Conservation (phyloP, 2,113 vertebrate genomes). For the Meriones unguiculatus region DNA sequence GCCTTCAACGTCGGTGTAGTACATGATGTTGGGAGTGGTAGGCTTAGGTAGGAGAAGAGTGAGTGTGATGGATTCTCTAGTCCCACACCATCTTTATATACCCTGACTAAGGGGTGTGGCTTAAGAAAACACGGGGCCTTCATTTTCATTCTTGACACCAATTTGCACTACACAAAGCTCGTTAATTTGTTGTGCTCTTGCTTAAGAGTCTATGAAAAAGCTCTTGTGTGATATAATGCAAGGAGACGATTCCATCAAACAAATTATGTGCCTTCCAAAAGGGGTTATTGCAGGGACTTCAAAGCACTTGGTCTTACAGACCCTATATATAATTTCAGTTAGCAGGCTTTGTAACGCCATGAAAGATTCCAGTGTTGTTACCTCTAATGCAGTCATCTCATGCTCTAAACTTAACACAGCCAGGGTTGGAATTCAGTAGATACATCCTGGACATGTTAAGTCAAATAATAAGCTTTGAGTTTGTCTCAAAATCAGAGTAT, state of each 20-base stretch:
- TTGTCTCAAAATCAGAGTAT: background rate
- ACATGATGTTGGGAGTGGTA: constrained; percentile 40
- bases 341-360: constrained; percentile 15
- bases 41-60: background rate
- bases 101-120: constrained; percentile 20
- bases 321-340: background rate
- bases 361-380: background rate
- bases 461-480: background rate
- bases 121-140: background rate
- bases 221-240: background rate
- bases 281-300: constrained; percentile 44
- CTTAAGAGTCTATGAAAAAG: constrained; percentile 63
- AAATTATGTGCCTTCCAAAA: constrained; percentile 38
- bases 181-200: constrained; percentile 70
- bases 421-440: background rate
- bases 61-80: background rate
- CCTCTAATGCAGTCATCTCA: background rate
- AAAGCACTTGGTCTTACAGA: constrained; percentile 40
- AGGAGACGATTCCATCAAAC: constrained; percentile 48
- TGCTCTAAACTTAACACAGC: background rate
- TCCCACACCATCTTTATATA: constrained; percentile 66
- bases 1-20: background rate
- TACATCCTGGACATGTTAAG: background rate
- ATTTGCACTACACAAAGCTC: constrained; percentile 69
- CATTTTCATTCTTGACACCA: constrained; percentile 73